Evolutionary conservation across 2,888 invertebrate genomes (phyloP), one percentile per base, ranked within the genome.

Genomic region (Tubulanus polymorphus): DNA sequence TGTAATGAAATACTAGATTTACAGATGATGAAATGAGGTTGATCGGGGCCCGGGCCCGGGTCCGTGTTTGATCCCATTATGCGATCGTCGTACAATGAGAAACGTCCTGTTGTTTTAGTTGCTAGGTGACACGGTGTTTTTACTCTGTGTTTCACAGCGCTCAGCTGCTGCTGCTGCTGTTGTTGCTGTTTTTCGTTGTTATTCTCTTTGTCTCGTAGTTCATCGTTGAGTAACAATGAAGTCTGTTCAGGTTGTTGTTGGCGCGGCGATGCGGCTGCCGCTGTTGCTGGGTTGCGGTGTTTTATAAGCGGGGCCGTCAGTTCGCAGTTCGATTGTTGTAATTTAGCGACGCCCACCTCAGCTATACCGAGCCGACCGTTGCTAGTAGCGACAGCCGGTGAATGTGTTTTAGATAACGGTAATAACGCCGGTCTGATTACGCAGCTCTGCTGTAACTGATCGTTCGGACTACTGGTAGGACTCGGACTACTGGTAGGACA

Each of bases 31-130:
- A 20, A 15, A 41, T 41, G 20, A 41, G 41, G 5, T 23, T 32
- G n/a, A 8, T 23, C 32, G 2, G 10, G 8, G 15, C 25, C 26
- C 23, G 41, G 28, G 25, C 52, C 55, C 10, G 37, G 32, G 3
- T 18, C 6, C 28, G 56, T 56, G 23, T 56, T 48, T 20, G 57
- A 61, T n/a, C n/a, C n/a, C 91, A 93, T 92, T 85, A 92, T 90
- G 45, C 92, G 83, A 74, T 93, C 93, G 69, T 92, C 91, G 70
- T 91, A 92, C 23, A 93, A 81, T 47, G 92, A 92, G 67, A 93
- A 85, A 62, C 93, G 79, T 1, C 67, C 71, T 32, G 69, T 66
- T 56, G 72, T 69, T 28, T 63, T 67, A 5, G 41, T 18, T 5
- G 20, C 20, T 25, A 67, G 58, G 1, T 54, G 56, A 26, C 68